Percentiles rank a stretch among this genome's conserved stretches.
These are phyloP conservation scores for Leptinotarsa lineolata DNA, from an alignment of 1,140 invertebrate species.

Conservation along the genomic window DNA sequence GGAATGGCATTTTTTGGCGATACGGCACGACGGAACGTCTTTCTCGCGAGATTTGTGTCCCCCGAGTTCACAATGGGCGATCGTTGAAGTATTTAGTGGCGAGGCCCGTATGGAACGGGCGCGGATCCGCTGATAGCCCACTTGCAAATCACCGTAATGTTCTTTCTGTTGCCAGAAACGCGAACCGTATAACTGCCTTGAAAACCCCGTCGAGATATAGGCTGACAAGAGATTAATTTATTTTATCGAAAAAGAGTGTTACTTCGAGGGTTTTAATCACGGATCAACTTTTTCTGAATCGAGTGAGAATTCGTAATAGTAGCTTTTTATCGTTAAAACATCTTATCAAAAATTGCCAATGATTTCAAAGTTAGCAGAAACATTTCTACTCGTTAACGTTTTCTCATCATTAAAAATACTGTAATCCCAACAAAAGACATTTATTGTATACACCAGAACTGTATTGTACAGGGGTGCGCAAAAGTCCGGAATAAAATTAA, in stretches of 20 bases:
- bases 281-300: neutral
- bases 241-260: neutral
- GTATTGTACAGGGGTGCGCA: too few relatives aligned
- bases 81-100: constrained; percentile 52
- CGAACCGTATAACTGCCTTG: constrained; percentile 34
- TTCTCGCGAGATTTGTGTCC: constrained; percentile 49
- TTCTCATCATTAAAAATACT: too few relatives aligned
- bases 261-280: neutral
- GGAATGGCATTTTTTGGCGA: constrained; percentile 5
- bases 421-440: too few relatives aligned
- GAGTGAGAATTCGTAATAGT: neutral
- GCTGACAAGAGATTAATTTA: neutral
- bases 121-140: constrained; percentile 44
- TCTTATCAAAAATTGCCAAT: too few relatives aligned
- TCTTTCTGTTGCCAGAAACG: constrained; percentile 40
- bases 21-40: constrained; percentile 37
- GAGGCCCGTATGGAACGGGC: constrained; percentile 46
- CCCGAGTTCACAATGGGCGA: constrained; percentile 51
- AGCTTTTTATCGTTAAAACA: neutral
- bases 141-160: constrained; percentile 54
- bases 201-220: constrained; percentile 30
- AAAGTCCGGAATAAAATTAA: too few relatives aligned
- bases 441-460: too few relatives aligned
- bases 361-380: too few relatives aligned
- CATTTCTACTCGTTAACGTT: too few relatives aligned